A percentile compares a stretch with the other conserved stretches of the same genome.
phyloP scores from a whole-genome alignment of 2,888 invertebrate genomes.

The Xylota segnis region DNA sequence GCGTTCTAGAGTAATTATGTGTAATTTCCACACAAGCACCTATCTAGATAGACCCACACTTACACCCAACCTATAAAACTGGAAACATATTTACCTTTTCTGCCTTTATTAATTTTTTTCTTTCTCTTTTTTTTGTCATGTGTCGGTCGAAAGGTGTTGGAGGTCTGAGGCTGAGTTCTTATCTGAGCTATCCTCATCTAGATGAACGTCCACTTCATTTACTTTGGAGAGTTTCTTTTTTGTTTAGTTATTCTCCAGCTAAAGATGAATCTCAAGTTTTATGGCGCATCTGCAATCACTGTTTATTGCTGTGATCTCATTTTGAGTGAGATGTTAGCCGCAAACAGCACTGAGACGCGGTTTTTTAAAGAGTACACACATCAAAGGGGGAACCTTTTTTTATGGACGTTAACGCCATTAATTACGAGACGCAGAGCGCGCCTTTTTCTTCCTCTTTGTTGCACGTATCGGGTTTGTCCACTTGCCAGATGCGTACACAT shows the following conservation, averaged over 20 bases:
- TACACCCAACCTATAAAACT: slow-evolving; percentile 50
- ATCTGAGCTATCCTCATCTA: slow-evolving; percentile 56
- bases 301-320: slow-evolving; percentile 72
- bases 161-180: slow-evolving; percentile 44
- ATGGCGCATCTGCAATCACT: slow-evolving; percentile 64
- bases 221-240: slow-evolving; percentile 1
- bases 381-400: slow-evolving; percentile 14
- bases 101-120: background rate
- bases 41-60: slow-evolving; percentile 28
- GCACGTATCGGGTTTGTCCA: slow-evolving; percentile 34
- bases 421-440: slow-evolving; percentile 56
- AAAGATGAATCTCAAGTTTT: slow-evolving; percentile 62
- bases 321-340: slow-evolving; percentile 71
- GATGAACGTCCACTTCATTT: slow-evolving; percentile 27
- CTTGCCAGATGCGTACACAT: slow-evolving; percentile 22
- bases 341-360: slow-evolving; percentile 43
- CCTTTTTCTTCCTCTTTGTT: slow-evolving; percentile 30
- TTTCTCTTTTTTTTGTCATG: background rate
- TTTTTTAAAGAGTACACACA: slow-evolving; percentile 21
- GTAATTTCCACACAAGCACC: slow-evolving; percentile 27
- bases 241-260: background rate
- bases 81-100: slow-evolving; percentile 38
- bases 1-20: slow-evolving; percentile 36
- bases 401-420: slow-evolving; percentile 72
- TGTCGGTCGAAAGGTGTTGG: slow-evolving; percentile 47